phyloP scores from a whole-genome alignment of 2,797 vertebrate species.

The Australoheros facetus region DNA sequence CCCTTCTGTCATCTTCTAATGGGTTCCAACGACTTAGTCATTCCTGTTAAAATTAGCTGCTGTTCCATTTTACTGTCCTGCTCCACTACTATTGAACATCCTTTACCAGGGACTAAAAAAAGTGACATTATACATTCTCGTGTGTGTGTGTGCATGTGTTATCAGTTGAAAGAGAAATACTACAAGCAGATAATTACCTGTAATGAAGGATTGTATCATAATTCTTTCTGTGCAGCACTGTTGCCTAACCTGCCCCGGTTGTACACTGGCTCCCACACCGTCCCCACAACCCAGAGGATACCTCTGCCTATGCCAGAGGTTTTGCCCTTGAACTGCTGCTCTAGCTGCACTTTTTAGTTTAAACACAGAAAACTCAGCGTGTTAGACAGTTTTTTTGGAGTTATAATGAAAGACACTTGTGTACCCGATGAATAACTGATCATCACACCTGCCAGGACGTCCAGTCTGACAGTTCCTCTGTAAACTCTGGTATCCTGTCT shows the following conservation, averaged over 20 bases:
- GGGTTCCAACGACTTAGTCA: background rate
- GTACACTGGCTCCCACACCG: background rate
- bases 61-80: background rate
- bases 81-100: background rate
- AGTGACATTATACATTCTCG: no score
- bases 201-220: background rate
- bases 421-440: background rate
- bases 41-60: background rate
- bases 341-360: background rate
- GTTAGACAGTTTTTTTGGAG: background rate
- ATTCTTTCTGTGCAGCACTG: no score
- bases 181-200: background rate
- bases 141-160: background rate
- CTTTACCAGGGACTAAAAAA: no score
- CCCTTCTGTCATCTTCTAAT: background rate
- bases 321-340: no score
- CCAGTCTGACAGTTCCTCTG: background rate
- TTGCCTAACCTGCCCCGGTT: background rate
- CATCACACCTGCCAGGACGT: background rate
- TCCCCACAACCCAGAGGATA: background rate
- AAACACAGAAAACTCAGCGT: background rate
- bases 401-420: background rate
- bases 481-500: slow-evolving; percentile 11
- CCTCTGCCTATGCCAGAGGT: no score
- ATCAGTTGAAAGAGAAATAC: background rate